These are phyloP conservation scores for Hydropotes inermis DNA, from an alignment of 2,113 vertebrate species.

Conservation along the genomic window DNA sequence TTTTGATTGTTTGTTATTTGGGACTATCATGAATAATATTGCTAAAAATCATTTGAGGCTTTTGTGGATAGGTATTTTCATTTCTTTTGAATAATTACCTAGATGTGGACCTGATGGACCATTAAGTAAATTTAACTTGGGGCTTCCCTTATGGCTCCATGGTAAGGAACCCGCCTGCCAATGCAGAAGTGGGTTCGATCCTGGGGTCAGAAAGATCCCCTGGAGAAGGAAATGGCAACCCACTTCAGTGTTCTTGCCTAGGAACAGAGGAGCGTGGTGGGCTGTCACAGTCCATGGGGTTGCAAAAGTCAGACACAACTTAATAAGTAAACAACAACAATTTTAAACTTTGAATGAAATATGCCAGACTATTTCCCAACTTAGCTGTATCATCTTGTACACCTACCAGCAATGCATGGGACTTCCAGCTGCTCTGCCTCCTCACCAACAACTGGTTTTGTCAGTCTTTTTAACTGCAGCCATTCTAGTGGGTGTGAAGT, in stretches of 20 bases:
- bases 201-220: not conserved
- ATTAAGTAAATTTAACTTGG: not conserved
- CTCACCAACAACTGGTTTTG: not conserved
- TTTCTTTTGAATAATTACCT: conserved; percentile 37
- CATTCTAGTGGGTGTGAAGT: not conserved
- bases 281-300: not conserved
- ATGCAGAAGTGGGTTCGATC: not conserved
- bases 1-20: not conserved
- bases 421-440: not conserved
- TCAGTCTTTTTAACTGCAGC: not conserved
- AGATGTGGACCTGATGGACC: not conserved
- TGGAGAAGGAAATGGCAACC: not conserved
- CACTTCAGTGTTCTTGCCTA: not conserved
- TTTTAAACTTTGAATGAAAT: conserved; percentile 27
- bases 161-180: not conserved
- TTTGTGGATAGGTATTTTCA: not conserved
- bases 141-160: not conserved
- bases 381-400: not conserved
- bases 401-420: not conserved
- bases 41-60: not conserved
- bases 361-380: not conserved
- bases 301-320: not conserved
- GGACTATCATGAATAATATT: not conserved
- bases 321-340: not conserved
- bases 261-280: not conserved